phyloP scores from a whole-genome alignment of 1,140 invertebrate species.

The Ylistrum balloti region DNA sequence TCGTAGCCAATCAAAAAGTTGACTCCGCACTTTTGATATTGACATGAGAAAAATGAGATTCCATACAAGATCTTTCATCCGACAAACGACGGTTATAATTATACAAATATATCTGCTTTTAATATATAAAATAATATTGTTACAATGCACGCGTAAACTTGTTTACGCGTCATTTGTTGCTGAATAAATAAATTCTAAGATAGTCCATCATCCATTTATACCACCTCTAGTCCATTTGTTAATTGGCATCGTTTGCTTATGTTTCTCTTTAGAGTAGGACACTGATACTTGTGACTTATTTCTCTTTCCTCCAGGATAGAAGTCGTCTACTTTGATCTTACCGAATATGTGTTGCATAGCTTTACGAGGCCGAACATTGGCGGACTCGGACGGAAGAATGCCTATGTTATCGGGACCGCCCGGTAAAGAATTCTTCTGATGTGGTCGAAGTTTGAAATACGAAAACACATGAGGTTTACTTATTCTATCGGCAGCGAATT shows the following conservation, averaged over 20 bases:
- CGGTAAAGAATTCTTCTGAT: slow-evolving; percentile 2
- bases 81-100: too few species aligned
- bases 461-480: slow-evolving; percentile 42
- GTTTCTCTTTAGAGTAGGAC: not conserved
- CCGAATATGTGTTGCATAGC: slow-evolving; percentile 37
- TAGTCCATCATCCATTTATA: not conserved
- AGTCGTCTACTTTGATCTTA: slow-evolving; percentile 32
- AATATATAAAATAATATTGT: too few species aligned
- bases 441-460: slow-evolving; percentile 22
- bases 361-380: not conserved
- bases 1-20: too few species aligned
- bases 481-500: slow-evolving; percentile 34
- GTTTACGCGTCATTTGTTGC: too few species aligned
- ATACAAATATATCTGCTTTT: too few species aligned
- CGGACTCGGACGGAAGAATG: not conserved
- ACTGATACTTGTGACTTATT: not conserved
- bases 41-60: too few species aligned
- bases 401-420: slow-evolving; percentile 33
- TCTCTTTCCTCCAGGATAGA: slow-evolving; percentile 41
- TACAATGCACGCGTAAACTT: too few species aligned
- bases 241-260: not conserved
- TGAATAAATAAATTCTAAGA: not conserved
- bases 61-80: too few species aligned
- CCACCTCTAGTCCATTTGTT: not conserved
- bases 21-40: too few species aligned